A percentile compares a stretch with the other conserved stretches of the same genome.
These are phyloP conservation scores for Amaurobius ferox DNA, from an alignment of 2,888 invertebrate genomes.

Conservation along the genomic window DNA sequence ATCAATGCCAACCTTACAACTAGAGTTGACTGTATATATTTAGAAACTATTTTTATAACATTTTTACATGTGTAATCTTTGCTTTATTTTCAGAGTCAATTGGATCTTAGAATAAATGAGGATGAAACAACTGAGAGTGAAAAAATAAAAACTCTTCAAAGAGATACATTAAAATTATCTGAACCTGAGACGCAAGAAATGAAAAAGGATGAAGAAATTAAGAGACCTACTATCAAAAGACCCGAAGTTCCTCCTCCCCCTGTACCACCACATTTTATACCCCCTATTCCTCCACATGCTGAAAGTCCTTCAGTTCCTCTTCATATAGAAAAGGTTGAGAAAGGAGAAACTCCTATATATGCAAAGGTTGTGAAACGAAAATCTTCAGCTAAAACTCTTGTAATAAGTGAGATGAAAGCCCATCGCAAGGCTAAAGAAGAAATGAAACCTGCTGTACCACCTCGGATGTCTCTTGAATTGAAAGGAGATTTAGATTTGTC, in stretches of 20 bases:
- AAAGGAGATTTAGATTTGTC: constrained; percentile 40
- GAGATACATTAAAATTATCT: neutral
- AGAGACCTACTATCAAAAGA: constrained; percentile 38
- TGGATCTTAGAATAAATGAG: constrained; percentile 42
- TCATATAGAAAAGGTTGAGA: neutral
- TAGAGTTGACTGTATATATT: too few relatives aligned
- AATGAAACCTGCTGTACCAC: constrained; percentile 63
- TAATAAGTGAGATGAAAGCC: constrained; percentile 46
- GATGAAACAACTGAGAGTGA: constrained; percentile 12
- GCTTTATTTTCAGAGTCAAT: constrained; percentile 61
- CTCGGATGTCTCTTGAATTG: constrained; percentile 63
- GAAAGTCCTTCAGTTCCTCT: constrained; percentile 4
- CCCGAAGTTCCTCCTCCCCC: constrained; percentile 64
- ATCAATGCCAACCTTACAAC: too few relatives aligned
- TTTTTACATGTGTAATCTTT: too few relatives aligned
- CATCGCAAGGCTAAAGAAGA: constrained; percentile 48
- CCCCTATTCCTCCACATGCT: constrained; percentile 32
- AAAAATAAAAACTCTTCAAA: constrained; percentile 18
- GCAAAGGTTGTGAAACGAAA: constrained; percentile 65
- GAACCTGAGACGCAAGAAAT: constrained; percentile 33
- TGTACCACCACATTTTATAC: constrained; percentile 44
- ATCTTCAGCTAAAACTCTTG: constrained; percentile 46
- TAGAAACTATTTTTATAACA: too few relatives aligned
- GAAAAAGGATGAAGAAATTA: constrained; percentile 62
- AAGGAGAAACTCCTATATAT: constrained; percentile 54